Evolutionary conservation across 2,113 vertebrate species (phyloP), one percentile per base, ranked within the genome.

Genomic region (Barbus barbus): DNA sequence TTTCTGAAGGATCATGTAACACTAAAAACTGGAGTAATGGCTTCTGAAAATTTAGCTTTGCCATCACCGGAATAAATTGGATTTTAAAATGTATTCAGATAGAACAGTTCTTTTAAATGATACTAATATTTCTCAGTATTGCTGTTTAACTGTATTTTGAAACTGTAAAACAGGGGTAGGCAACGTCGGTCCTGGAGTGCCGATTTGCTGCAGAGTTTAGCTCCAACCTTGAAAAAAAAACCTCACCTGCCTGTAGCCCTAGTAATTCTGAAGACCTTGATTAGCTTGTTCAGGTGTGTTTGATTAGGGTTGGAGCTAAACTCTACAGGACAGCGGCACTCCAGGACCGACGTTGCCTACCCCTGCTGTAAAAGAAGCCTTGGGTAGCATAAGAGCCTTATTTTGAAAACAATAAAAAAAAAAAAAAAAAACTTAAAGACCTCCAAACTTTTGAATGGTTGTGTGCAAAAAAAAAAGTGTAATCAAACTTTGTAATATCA

Each of bases 401-500:
- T 26, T 61, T 61, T 4, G 14, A 61, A 61, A 24, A 5, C 60
- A 61, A 6, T 24, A 4, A 36, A 69, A 71, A 61, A 61, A 24
- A 5, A 24, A 61, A 6, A 12, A 4, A 36, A 69, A 71, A 69
- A 6, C 18, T 18, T 38, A 22, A 20, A 20, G 20, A 71, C 33
- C 36, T 14, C 9, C 31, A 22, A 38, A 71, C 33, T 11, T 41
- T 41, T 44, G 41, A 12, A 44, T 44, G 9, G 41, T 44, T 44
- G 4, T 41, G 36, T 36, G 20, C 12, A 46, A 20, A n/a, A n/a
- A 38, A 6, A 71, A 41, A 53, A 4, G 56, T 11, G 5, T 75
- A 51, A 36, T 36, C 4, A 51, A 41, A 44, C 48, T 46, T 51
- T n/a, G 38, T 33, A 28, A 65, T 33, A 31, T 87, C 78, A 85